Conservation (phyloP, 2,113 vertebrate genomes). For the Psammodynastes pulverulentus region DNA sequence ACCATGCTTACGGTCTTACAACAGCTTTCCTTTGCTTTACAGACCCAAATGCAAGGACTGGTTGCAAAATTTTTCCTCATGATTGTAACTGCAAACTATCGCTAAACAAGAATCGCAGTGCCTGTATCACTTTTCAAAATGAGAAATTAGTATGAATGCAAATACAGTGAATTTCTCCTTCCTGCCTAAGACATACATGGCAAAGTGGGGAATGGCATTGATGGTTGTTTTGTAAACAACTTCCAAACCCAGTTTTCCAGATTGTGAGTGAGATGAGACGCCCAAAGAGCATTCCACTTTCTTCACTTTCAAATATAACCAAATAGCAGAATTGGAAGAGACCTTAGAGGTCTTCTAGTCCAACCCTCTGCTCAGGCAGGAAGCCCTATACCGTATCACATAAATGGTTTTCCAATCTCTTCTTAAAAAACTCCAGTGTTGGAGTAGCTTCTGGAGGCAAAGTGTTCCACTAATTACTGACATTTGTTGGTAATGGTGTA, state of each 20-base stretch:
- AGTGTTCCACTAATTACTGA: background rate
- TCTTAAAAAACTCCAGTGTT: background rate
- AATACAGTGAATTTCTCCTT: background rate
- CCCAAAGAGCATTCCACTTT: background rate
- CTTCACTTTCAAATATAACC: background rate
- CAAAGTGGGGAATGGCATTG: background rate
- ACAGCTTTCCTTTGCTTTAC: background rate
- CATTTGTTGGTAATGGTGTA: no score
- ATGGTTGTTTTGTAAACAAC: background rate
- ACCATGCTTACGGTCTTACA: background rate
- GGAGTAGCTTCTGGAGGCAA: background rate
- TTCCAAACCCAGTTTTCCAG: background rate
- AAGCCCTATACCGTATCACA: background rate
- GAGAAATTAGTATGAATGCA: background rate
- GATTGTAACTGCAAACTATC: background rate
- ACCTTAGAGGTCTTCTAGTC: background rate
- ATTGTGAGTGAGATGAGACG: background rate
- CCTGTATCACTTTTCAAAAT: background rate
- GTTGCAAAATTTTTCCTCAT: background rate
- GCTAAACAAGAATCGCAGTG: background rate
- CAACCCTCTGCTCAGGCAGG: background rate
- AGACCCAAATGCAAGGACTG: background rate
- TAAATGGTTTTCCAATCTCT: background rate
- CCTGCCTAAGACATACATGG: background rate
- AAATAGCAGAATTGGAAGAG: background rate